Conservation (phyloP, 2,888 invertebrate genomes). For the Toxonevra muliebris region DNA sequence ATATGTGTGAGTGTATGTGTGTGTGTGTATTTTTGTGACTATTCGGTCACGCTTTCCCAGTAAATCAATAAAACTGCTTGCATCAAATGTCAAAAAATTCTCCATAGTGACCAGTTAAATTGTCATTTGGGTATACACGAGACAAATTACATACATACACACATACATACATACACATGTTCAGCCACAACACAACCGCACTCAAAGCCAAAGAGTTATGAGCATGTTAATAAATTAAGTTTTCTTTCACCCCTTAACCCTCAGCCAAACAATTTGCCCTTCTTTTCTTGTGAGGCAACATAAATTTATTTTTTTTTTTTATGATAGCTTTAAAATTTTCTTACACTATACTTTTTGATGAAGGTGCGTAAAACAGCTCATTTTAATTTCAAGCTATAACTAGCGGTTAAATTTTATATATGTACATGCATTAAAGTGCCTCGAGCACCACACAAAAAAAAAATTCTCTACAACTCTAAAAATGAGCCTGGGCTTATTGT, state of each 20-base stretch:
- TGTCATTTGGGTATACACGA: conserved; percentile 29
- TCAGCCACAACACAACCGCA: neutral
- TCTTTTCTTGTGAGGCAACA: neutral
- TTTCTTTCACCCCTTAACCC: conserved; percentile 11
- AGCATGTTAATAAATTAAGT: conserved; percentile 39
- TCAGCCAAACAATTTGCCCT: no score
- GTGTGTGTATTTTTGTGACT: neutral
- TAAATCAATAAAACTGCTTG: conserved; percentile 37
- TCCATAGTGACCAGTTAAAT: conserved; percentile 32
- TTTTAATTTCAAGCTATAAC: no score
- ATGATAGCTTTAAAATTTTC: no score
- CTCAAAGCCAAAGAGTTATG: conserved; percentile 42
- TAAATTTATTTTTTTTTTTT: no score
- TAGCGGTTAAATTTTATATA: no score
- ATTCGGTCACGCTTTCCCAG: conserved; percentile 22
- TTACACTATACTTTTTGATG: no score
- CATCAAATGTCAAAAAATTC: conserved; percentile 28
- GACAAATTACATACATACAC: neutral
- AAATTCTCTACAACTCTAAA: no score
- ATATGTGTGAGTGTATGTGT: neutral
- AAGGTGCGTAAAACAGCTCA: no score
- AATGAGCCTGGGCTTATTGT: no score
- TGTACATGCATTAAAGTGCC: no score
- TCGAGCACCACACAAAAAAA: no score
- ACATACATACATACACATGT: neutral